These are phyloP conservation scores for Malthinus flaveolus DNA, from an alignment of 2,888 invertebrate species.

Conservation along the genomic window DNA sequence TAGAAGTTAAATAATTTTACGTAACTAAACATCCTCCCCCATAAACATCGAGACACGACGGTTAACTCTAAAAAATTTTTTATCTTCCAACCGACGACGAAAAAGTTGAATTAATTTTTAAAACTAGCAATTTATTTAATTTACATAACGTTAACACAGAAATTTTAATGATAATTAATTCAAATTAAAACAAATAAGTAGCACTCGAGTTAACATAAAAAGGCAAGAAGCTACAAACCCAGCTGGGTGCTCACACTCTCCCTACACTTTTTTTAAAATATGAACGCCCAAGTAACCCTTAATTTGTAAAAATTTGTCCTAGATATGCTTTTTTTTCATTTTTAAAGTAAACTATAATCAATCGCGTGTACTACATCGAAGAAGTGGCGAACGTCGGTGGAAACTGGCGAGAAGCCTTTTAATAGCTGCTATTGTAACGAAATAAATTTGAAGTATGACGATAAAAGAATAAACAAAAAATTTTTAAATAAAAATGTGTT, in stretches of 20 bases:
- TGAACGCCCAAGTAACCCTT: too few species aligned
- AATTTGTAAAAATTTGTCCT: too few species aligned
- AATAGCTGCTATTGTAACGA: background rate
- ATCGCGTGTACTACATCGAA: too few species aligned
- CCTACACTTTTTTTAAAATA: too few species aligned
- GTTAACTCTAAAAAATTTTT: too few species aligned
- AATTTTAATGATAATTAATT: slow-evolving; percentile 2
- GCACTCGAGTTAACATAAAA: background rate
- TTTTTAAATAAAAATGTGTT: slow-evolving; percentile 6
- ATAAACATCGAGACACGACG: background rate
- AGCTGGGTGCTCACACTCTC: too few species aligned
- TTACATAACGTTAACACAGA: background rate
- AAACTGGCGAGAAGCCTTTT: background rate
- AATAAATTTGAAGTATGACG: background rate
- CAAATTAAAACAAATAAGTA: slow-evolving; percentile 6
- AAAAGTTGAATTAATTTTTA: background rate
- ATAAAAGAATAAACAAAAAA: slow-evolving; percentile 1
- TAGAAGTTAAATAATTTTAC: slow-evolving; percentile 21
- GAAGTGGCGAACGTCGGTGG: too few species aligned
- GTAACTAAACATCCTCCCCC: background rate
- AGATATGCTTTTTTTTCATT: too few species aligned
- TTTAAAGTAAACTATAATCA: too few species aligned
- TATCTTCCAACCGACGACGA: too few species aligned
- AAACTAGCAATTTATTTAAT: slow-evolving; percentile 5
- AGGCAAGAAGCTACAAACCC: background rate